phyloP scores from a whole-genome alignment of 1,140 invertebrate genomes.

The Chelonus insularis region DNA sequence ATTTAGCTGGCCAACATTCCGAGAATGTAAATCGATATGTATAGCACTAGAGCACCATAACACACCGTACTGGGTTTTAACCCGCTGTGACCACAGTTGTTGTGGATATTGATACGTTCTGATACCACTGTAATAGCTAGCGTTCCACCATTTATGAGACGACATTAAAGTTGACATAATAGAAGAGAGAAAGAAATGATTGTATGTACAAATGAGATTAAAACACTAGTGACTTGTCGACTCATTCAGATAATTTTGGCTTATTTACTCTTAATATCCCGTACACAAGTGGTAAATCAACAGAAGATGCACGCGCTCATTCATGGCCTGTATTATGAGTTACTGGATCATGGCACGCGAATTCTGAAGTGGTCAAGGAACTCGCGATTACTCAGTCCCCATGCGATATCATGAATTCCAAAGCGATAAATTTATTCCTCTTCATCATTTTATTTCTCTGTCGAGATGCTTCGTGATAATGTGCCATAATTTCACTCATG shows the following conservation, averaged over 20 bases:
- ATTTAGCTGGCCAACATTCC: constrained; percentile 23
- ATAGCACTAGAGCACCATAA: neutral
- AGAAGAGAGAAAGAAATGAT: neutral
- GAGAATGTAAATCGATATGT: constrained; percentile 36
- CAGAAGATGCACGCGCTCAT: constrained; percentile 8
- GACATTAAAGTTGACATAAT: neutral
- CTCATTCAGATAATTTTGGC: neutral
- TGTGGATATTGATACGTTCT: constrained; percentile 30
- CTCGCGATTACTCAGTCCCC: neutral
- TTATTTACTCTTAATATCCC: constrained; percentile 9
- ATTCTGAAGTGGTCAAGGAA: constrained; percentile 14
- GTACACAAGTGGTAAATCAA: neutral
- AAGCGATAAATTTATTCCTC: neutral
- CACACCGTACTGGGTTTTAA: neutral
- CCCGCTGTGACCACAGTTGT: constrained; percentile 14
- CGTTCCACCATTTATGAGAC: neutral
- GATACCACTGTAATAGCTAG: neutral
- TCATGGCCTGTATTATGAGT: constrained; percentile 3
- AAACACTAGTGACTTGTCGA: constrained; percentile 6
- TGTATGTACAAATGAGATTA: neutral
- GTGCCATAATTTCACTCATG: too few species aligned
- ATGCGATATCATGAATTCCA: constrained; percentile 5
- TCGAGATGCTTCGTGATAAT: neutral
- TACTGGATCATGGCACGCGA: constrained; percentile 16
- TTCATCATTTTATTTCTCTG: neutral